Percentiles rank a stretch among this genome's conserved stretches.
These are phyloP conservation scores for Orientallactaga bullata DNA, from an alignment of 2,113 vertebrate genomes.

Conservation along the genomic window DNA sequence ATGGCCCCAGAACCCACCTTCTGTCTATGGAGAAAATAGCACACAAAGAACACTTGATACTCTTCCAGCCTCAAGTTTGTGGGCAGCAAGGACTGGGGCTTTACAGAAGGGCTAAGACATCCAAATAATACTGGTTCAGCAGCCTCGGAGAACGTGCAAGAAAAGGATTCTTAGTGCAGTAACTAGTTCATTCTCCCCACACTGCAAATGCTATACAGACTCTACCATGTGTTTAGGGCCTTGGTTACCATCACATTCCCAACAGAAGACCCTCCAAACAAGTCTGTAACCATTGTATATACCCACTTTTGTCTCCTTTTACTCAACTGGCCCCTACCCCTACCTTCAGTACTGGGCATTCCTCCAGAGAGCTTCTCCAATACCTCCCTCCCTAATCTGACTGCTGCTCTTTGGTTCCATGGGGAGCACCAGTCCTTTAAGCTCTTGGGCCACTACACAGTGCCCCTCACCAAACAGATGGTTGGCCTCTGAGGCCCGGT, in stretches of 20 bases:
- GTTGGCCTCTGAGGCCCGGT: slow-evolving; percentile 51
- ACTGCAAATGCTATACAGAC: background rate
- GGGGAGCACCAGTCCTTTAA: slow-evolving; percentile 40
- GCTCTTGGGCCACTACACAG: background rate
- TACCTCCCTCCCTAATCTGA: background rate
- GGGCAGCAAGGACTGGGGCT: background rate
- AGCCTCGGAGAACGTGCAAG: background rate
- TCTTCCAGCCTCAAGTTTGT: background rate
- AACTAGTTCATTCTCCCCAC: background rate
- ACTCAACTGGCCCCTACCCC: background rate
- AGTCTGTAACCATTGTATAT: background rate
- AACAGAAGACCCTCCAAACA: background rate
- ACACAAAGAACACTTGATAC: background rate
- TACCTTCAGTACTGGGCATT: background rate
- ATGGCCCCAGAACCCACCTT: background rate
- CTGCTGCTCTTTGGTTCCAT: background rate
- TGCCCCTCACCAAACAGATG: slow-evolving; percentile 67
- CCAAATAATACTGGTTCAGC: background rate
- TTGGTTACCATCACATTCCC: background rate
- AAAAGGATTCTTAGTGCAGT: background rate
- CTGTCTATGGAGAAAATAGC: background rate
- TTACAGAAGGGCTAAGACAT: background rate
- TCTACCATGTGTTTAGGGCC: background rate
- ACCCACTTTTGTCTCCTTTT: background rate
- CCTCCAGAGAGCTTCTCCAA: background rate